These are phyloP conservation scores for Amblyornis subalaris DNA, from an alignment of 2,113 vertebrate species.

Conservation along the genomic window DNA sequence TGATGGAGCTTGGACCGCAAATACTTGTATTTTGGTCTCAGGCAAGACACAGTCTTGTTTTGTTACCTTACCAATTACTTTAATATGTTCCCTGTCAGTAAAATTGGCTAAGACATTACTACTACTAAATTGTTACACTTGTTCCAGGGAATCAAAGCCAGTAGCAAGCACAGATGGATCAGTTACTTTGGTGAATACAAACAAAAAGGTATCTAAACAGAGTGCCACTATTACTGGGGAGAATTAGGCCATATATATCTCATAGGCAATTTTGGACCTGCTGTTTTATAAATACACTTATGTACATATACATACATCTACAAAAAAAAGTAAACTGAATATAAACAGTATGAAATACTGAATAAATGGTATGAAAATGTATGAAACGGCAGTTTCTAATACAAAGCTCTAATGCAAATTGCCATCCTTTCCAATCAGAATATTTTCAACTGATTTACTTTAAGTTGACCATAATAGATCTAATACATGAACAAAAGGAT, in stretches of 20 bases:
- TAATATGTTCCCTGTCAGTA: not conserved
- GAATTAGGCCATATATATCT: not conserved
- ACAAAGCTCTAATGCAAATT: not conserved
- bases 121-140: not conserved
- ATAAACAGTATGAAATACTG: not conserved
- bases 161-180: not conserved
- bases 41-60: not conserved
- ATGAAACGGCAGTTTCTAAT: not conserved
- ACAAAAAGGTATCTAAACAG: not conserved
- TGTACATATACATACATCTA: not conserved
- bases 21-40: not conserved
- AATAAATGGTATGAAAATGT: not conserved
- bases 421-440: not conserved
- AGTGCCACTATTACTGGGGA: not conserved
- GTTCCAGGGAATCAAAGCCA: not conserved
- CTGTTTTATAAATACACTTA: not conserved
- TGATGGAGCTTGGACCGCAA: not conserved
- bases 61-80: not conserved
- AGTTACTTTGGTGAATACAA: not conserved
- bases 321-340: not conserved
- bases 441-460: constrained; percentile 5
- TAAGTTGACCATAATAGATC: not conserved
- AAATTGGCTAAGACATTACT: not conserved
- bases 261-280: not conserved
- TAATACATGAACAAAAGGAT: not conserved